Evolutionary conservation across 53 echinoderm and acorn worm genomes (phyloP).

Genomic region (Zoroaster sp.): DNA sequence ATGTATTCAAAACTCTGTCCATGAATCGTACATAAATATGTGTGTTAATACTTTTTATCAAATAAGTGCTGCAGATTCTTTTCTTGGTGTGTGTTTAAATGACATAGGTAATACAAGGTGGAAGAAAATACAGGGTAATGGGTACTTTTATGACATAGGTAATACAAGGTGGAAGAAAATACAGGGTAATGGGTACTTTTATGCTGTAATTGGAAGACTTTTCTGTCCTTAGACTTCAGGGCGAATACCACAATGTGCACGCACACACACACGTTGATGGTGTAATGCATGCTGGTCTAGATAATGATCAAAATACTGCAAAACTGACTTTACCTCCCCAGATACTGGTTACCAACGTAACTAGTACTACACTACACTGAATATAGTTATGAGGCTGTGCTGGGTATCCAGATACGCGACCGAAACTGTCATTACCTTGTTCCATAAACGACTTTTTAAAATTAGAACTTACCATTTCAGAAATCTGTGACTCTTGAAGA

Average conservation of each 20-base stretch:
- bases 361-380: too few relatives aligned
- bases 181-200: not conserved
- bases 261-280: too few relatives aligned
- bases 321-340: not conserved
- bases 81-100: slow-evolving; percentile 13
- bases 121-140: not conserved
- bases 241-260: too few relatives aligned
- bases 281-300: not conserved
- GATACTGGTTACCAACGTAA: too few relatives aligned
- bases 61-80: slow-evolving; percentile 29
- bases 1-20: not conserved
- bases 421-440: too few relatives aligned
- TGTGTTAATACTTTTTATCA: slow-evolving; percentile 18
- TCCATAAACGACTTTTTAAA: too few relatives aligned
- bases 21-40: slow-evolving; percentile 1
- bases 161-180: not conserved
- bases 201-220: not conserved
- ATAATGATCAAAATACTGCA: not conserved
- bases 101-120: not conserved
- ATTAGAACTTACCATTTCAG: too few relatives aligned
- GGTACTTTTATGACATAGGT: not conserved
- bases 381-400: too few relatives aligned
- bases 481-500: too few relatives aligned
- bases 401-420: too few relatives aligned
- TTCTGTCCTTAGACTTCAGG: too few relatives aligned